A percentile compares a stretch with the other conserved stretches of the same genome.
phyloP scores from a whole-genome alignment of 1,140 invertebrate genomes.

The Heliconius melpomene region DNA sequence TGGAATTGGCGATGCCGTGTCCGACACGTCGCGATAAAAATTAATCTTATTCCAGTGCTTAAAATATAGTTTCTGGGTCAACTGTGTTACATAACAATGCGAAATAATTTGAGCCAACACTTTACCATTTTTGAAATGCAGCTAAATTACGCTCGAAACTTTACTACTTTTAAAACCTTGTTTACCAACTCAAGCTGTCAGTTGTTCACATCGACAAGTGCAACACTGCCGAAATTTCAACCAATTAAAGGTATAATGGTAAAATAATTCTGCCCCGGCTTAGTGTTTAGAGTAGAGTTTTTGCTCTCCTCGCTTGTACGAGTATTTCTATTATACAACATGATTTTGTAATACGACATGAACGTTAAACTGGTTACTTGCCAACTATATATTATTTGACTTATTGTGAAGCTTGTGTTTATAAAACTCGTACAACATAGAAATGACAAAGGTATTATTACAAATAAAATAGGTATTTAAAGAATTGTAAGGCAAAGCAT shows the following conservation, averaged over 20 bases:
- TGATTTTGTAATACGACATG: slow-evolving; percentile 5
- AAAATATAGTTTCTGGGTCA: slow-evolving; percentile 40
- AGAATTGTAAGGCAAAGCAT: neutral
- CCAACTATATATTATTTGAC: neutral
- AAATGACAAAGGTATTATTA: neutral
- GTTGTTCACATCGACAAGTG: slow-evolving; percentile 41
- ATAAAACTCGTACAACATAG: neutral
- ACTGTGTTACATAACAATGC: slow-evolving; percentile 39
- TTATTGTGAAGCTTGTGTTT: slow-evolving; percentile 4
- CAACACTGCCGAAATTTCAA: slow-evolving; percentile 39
- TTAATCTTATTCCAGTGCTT: slow-evolving; percentile 40
- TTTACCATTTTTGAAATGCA: slow-evolving; percentile 42
- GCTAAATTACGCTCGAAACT: slow-evolving; percentile 43
- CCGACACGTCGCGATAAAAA: slow-evolving; percentile 39
- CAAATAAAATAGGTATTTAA: neutral
- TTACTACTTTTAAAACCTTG: slow-evolving; percentile 41
- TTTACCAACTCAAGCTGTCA: slow-evolving; percentile 42
- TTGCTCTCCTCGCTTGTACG: neutral
- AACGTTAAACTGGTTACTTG: neutral
- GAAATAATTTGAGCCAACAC: slow-evolving; percentile 41
- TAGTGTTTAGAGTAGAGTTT: slow-evolving; percentile 20
- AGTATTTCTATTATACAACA: neutral
- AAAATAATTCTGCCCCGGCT: slow-evolving; percentile 23
- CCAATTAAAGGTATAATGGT: slow-evolving; percentile 40
- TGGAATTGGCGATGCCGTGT: slow-evolving; percentile 30